Percentiles rank a stretch among this genome's conserved stretches.
Evolutionary conservation across 2,113 vertebrate species (phyloP).

Genomic region (Haliaeetus leucogaster): DNA sequence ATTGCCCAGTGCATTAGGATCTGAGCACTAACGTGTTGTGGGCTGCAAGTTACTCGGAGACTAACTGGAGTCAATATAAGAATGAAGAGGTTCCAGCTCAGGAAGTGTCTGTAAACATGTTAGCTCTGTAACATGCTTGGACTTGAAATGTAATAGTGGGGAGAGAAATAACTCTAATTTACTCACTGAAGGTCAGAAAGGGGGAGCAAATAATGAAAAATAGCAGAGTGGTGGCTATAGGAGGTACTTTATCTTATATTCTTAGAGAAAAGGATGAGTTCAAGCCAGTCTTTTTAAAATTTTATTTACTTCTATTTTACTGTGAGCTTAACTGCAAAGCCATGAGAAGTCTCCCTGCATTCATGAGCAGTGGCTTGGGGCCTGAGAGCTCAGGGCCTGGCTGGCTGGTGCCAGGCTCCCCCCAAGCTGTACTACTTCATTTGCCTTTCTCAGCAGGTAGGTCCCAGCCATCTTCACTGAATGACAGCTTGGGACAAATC

Average conservation of each 20-base stretch:
- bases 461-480: not conserved
- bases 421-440: not conserved
- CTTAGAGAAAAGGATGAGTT: not conserved
- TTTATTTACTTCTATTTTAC: not conserved
- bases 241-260: not conserved
- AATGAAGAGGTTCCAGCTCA: not conserved
- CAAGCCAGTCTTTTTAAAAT: not conserved
- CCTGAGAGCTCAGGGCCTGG: not conserved
- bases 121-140: not conserved
- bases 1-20: not conserved
- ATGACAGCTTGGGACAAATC: not conserved
- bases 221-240: not conserved
- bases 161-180: conserved; percentile 3
- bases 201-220: not conserved
- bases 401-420: not conserved
- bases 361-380: not conserved
- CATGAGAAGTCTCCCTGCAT: not conserved
- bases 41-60: accelerated
- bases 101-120: not conserved
- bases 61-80: not conserved
- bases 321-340: not conserved
- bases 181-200: not conserved
- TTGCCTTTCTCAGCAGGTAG: not conserved
- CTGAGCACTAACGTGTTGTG: not conserved
- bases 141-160: not conserved